These are phyloP conservation scores for Spongilla lacustris DNA, from an alignment of 37 sponge, comb jelly and placozoan species.

Conservation along the genomic window DNA sequence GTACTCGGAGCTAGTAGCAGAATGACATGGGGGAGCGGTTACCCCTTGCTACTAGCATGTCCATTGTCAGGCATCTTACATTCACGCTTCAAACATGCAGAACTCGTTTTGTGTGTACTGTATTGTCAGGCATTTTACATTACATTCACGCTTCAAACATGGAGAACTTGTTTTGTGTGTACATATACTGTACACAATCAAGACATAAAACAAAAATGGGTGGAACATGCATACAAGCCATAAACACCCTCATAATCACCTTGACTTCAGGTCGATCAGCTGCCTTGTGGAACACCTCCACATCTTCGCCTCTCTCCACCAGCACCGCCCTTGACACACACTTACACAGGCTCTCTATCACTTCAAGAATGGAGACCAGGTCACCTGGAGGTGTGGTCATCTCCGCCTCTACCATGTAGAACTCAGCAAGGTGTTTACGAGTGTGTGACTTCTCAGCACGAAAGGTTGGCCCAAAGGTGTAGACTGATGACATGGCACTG, in stretches of 20 bases:
- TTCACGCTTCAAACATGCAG: no score
- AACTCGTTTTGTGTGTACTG: no score
- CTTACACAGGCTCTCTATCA: slow-evolving; percentile 64
- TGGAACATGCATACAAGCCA: no score
- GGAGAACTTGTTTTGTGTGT: no score
- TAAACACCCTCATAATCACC: neutral
- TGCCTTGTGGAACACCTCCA: slow-evolving; percentile 35
- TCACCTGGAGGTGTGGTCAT: slow-evolving; percentile 28
- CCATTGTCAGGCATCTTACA: no score
- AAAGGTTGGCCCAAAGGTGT: slow-evolving; percentile 96
- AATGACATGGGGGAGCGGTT: no score
- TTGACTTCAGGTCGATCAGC: slow-evolving; percentile 1
- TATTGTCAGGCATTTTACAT: no score
- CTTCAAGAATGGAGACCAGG: slow-evolving; percentile 12
- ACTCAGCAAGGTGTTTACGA: slow-evolving; percentile 86
- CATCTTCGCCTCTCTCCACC: slow-evolving; percentile 45
- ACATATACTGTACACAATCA: no score
- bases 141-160: no score
- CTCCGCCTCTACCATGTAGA: slow-evolving; percentile 96
- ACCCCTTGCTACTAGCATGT: no score
- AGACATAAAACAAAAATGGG: neutral
- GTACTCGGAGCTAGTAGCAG: no score
- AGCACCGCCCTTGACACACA: slow-evolving; percentile 36
- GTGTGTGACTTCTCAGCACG: slow-evolving; percentile 94
- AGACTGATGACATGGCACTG: slow-evolving; percentile 80